phyloP scores from a whole-genome alignment of 2,888 invertebrate genomes.

The Eupithecia tripunctaria region DNA sequence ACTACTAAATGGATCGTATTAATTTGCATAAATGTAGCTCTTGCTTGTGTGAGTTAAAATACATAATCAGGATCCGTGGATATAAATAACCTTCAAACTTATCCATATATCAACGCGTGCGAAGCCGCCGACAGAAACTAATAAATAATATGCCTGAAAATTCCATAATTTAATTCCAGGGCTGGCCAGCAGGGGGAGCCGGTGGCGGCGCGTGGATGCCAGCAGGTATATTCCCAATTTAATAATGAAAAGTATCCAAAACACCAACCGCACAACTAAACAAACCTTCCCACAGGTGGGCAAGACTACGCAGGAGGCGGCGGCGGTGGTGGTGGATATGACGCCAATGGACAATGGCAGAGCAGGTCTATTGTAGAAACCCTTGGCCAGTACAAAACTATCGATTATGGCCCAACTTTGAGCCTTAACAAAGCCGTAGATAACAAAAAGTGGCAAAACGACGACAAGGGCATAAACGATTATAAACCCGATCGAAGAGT shows the following conservation, averaged over 20 bases:
- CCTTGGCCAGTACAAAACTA: constrained; percentile 48
- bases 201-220: constrained; percentile 80
- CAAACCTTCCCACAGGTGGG: constrained; percentile 62
- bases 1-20: no score
- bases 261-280: constrained; percentile 45
- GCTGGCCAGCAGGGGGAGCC: constrained; percentile 76
- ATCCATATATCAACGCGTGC: no score
- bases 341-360: constrained; percentile 80
- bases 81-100: no score
- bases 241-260: constrained; percentile 37
- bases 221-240: constrained; percentile 76
- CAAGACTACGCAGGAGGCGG: constrained; percentile 67
- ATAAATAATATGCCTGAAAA: background rate
- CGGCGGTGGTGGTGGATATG: constrained; percentile 62
- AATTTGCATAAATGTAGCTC: no score
- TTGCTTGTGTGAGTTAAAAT: no score
- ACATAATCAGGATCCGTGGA: no score
- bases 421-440: constrained; percentile 52
- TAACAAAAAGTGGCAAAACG: constrained; percentile 24
- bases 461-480: background rate
- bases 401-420: constrained; percentile 52
- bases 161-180: constrained; percentile 43
- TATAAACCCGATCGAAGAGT: background rate
- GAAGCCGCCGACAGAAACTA: background rate
- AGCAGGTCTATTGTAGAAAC: constrained; percentile 68